Base-by-base conservation (phyloP, 2,888 invertebrate genomes). In the Brassicogethes aeneus region DNA sequence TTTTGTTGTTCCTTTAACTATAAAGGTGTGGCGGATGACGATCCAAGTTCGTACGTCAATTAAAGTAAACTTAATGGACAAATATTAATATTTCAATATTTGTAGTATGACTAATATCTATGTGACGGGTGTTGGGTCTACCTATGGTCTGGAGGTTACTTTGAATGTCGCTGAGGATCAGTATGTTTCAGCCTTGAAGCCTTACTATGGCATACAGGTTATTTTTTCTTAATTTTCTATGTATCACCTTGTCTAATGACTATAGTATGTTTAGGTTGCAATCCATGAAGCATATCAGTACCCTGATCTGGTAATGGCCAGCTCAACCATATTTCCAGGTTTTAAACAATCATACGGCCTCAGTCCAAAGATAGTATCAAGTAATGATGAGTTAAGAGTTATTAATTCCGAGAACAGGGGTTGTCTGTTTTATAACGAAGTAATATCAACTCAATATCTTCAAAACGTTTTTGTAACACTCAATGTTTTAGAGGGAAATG, bases 1-100 rank as follows among this genome's bases (percentile, higher is more conserved):
- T 44, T 33, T 39, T 46, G 46, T 37, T 46, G 46, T 37, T 43
- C 43, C 8, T 46, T 46, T 12, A 46, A 46, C 32, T 46, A 43
- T 30, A 23, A 41, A 8, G 37, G 36, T 15, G 39, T 34, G 14
- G 1, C 12, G 15, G 17, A 35, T 35, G 15, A 17, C 3, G 31
- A 39, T 15, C 8, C 2, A 23, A 23, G 5, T 7, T 7, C 23
- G 23, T 23, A 23, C 5, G n/a, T n/a, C n/a, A n/a, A n/a, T n/a
- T n/a, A n/a, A n/a, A n/a, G n/a, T n/a, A n/a, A n/a, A n/a, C n/a
- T n/a, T n/a, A n/a, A n/a, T n/a, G n/a, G n/a, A n/a, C n/a, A n/a
- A n/a, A n/a, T n/a, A n/a, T n/a, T n/a, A n/a, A n/a, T n/a, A n/a
- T n/a, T n/a, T n/a, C n/a, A n/a, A n/a, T n/a, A n/a, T n/a, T n/a